These are phyloP conservation scores for Noturus placidus DNA, from an alignment of 2,113 vertebrate genomes.

Conservation along the genomic window DNA sequence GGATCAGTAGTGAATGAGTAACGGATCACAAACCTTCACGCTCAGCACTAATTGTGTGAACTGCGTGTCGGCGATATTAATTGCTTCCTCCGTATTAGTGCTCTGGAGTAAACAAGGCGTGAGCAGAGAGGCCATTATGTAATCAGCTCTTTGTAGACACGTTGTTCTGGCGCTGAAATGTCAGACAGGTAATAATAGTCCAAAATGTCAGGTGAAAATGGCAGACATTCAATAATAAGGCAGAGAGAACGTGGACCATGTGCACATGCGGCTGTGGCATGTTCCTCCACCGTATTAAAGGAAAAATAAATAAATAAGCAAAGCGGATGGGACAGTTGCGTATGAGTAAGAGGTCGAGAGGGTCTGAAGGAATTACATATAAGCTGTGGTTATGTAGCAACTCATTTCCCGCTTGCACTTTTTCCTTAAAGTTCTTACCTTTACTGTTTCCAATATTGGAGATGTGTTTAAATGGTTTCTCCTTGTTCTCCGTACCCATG, in stretches of 20 bases:
- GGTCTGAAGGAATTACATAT: neutral
- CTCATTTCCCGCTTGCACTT: neutral
- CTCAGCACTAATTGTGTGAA: constrained; percentile 53
- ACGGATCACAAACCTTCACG: constrained; percentile 46
- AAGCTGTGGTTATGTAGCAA: neutral
- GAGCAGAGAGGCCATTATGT: constrained; percentile 45
- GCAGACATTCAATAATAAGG: constrained; percentile 57
- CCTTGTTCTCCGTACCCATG: neutral
- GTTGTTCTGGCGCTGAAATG: constrained; percentile 54
- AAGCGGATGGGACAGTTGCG: neutral
- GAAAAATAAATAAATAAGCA: neutral
- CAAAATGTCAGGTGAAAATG: constrained; percentile 64
- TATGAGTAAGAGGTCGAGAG: neutral
- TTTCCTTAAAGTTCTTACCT: neutral
- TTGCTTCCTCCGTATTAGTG: constrained; percentile 52
- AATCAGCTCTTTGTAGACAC: constrained; percentile 51
- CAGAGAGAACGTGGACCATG: constrained; percentile 37
- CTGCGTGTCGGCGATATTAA: constrained; percentile 47
- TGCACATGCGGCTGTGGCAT: neutral
- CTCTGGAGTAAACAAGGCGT: constrained; percentile 49
- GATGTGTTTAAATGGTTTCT: constrained; percentile 17
- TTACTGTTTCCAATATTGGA: neutral
- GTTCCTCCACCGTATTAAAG: constrained; percentile 20
- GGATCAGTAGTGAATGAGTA: constrained; percentile 32
- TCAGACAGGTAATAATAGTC: constrained; percentile 64